A percentile compares a stretch with the other conserved stretches of the same genome.
These are phyloP conservation scores for Ennomos fuscantarius DNA, from an alignment of 2,888 invertebrate species.

Conservation along the genomic window DNA sequence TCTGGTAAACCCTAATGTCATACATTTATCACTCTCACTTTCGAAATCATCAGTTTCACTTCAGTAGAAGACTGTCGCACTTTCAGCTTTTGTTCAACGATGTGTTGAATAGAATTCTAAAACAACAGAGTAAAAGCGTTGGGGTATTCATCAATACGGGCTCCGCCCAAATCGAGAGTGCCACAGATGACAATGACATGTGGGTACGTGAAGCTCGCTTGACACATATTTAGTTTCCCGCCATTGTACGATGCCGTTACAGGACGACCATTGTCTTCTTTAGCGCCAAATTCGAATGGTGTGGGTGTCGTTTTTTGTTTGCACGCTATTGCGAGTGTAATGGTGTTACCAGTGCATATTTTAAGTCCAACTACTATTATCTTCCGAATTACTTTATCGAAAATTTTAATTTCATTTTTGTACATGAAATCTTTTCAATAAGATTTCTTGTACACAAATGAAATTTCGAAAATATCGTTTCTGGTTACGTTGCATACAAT, in stretches of 20 bases:
- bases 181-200: conserved; percentile 48
- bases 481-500: no score
- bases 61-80: conserved; percentile 26
- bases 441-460: no score
- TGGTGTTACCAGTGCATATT: conserved; percentile 21
- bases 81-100: conserved; percentile 19
- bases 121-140: conserved; percentile 17
- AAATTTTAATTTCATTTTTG: no score
- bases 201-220: conserved; percentile 51
- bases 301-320: conserved; percentile 76
- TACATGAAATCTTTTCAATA: no score
- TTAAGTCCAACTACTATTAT: not conserved
- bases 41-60: conserved; percentile 27
- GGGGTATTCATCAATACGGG: conserved; percentile 43
- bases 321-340: conserved; percentile 62
- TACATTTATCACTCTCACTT: conserved; percentile 30
- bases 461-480: no score
- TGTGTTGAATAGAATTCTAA: conserved; percentile 15
- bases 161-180: conserved; percentile 53
- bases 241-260: conserved; percentile 67
- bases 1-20: conserved; percentile 27
- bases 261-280: conserved; percentile 73
- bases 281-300: conserved; percentile 65
- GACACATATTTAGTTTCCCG: conserved; percentile 55
- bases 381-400: no score